Conservation (phyloP, 2,797 vertebrate genomes). For the Taenioides sp. region DNA sequence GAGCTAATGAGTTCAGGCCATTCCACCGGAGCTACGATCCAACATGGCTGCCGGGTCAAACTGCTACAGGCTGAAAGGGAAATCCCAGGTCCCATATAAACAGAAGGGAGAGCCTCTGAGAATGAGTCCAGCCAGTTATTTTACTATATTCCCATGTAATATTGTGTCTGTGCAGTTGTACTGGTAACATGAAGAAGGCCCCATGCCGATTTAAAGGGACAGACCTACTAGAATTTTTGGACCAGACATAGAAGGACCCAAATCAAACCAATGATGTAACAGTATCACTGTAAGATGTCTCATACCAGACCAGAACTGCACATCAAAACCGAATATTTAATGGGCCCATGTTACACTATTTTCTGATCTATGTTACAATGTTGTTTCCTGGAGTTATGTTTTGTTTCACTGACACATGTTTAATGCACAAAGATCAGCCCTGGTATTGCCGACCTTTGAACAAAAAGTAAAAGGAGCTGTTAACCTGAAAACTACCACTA, state of each 20-base stretch:
- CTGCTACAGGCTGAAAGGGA: constrained; percentile 31
- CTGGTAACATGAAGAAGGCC: constrained; percentile 39
- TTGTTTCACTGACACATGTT: no score
- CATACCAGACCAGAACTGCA: no score
- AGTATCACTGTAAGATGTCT: not conserved
- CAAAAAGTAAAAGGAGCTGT: no score
- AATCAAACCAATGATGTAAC: not conserved
- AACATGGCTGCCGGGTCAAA: constrained; percentile 50
- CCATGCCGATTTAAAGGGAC: constrained; percentile 49
- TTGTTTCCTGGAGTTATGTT: no score
- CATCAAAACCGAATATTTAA: no score
- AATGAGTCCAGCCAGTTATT: constrained; percentile 50
- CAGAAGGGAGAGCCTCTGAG: constrained; percentile 32
- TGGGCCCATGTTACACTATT: no score
- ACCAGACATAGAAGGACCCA: not conserved
- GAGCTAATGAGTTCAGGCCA: constrained; percentile 60
- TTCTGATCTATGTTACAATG: no score
- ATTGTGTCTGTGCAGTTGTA: constrained; percentile 45
- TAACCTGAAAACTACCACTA: no score
- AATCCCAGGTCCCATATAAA: constrained; percentile 46
- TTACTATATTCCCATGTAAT: constrained; percentile 36
- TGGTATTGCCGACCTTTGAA: no score
- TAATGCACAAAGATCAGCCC: no score
- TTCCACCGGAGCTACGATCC: constrained; percentile 33
- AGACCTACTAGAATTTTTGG: not conserved